Conservation (phyloP, 2,113 vertebrate genomes). For the Bubo scandiacus region DNA sequence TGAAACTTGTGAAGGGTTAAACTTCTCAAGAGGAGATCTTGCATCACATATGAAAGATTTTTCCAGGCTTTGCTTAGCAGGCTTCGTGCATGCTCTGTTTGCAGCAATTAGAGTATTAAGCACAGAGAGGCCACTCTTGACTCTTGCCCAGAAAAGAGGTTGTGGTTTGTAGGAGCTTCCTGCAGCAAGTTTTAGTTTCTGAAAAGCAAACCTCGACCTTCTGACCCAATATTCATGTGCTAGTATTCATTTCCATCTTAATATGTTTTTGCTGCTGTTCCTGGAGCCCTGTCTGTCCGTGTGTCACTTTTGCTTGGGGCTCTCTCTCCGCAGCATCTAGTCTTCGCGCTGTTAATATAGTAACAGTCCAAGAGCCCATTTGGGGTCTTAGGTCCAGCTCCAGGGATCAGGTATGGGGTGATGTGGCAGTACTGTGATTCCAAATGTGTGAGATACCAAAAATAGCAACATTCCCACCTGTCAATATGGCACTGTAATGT, state of each 20-base stretch:
- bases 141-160: not conserved
- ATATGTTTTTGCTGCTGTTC: not conserved
- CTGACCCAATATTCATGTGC: not conserved
- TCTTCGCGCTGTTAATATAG: not conserved
- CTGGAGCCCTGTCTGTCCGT: not conserved
- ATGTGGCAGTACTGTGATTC: not conserved
- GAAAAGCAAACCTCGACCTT: not conserved
- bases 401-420: not conserved
- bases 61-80: not conserved
- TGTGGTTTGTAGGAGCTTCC: conserved; percentile 14
- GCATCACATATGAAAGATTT: not conserved
- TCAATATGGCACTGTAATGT: not conserved
- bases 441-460: not conserved
- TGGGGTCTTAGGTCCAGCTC: not conserved
- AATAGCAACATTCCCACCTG: not conserved
- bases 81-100: not conserved
- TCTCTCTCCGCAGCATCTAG: not conserved
- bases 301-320: not conserved
- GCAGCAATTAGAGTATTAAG: not conserved
- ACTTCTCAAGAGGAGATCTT: not conserved
- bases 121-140: not conserved
- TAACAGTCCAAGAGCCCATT: not conserved
- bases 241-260: not conserved
- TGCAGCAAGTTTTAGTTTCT: not conserved
- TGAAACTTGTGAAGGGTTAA: not conserved